Evolutionary conservation across 2,113 vertebrate genomes (phyloP).

Genomic region (Corythaeola cristata): DNA sequence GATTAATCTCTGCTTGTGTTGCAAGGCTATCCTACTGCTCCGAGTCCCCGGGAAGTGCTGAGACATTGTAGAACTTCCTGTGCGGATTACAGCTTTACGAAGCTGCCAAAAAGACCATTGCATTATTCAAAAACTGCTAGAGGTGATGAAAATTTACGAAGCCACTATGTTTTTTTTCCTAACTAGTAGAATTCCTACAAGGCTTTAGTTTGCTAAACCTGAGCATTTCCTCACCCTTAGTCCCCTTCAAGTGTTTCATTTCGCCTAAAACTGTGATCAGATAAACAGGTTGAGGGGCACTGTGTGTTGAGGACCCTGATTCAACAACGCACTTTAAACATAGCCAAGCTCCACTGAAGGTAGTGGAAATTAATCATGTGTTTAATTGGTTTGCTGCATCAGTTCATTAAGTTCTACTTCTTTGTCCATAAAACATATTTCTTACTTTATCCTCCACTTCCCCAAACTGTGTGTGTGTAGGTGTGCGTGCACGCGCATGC

Average conservation of each 20-base stretch:
- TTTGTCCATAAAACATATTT: background rate
- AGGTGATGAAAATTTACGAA: slow-evolving; percentile 39
- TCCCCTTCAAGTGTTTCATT: background rate
- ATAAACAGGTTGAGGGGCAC: background rate
- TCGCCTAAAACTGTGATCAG: background rate
- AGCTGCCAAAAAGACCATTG: slow-evolving; percentile 17
- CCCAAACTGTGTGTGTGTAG: background rate
- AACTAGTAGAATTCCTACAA: background rate
- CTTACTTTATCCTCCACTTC: background rate
- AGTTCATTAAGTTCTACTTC: background rate
- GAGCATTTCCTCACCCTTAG: background rate
- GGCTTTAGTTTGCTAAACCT: background rate
- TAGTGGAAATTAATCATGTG: background rate
- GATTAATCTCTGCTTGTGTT: slow-evolving; percentile 66
- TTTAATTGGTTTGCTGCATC: background rate
- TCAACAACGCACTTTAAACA: background rate
- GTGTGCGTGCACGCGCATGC: accelerated
- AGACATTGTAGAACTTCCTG: slow-evolving; percentile 35
- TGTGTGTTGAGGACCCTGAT: background rate
- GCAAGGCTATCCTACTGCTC: slow-evolving; percentile 41
- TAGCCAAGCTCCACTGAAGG: background rate
- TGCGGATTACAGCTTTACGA: background rate
- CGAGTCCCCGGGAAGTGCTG: slow-evolving; percentile 36
- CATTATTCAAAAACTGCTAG: slow-evolving; percentile 28
- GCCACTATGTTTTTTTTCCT: background rate